Evolutionary conservation across 1,140 invertebrate genomes (phyloP), one percentile per base, ranked within the genome.

Genomic region (Chymomyza costata): DNA sequence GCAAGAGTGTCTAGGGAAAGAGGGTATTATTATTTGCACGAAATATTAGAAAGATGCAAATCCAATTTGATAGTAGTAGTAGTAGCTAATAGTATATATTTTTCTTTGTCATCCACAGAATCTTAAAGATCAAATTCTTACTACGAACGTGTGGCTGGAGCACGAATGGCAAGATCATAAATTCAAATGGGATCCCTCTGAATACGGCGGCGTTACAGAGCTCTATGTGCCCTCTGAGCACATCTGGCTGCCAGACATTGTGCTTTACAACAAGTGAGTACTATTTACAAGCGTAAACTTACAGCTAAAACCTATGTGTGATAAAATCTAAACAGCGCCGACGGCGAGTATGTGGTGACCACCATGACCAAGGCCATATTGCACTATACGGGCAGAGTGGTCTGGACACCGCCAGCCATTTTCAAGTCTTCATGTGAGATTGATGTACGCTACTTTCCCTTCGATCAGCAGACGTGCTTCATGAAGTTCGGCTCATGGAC

Each of bases 401-500:
- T 94, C 0, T 97, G 94, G 94, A 95, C 93, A n/a, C 94, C 94
- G 15, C 93, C 93, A 8, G 97, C 97, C 3, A 99, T 99, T 83
- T 99, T 98, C 86, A 99, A 99, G 86, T 98, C 96, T 8, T 98
- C 96, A 1, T 99, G 98, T 80, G 95, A 97, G 87, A 97, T 97
- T 50, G 96, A 98, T 85, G 96, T 99, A 1, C 90, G 94, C 37
- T 96, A 97, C 85, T 99, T 99, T 87, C 97, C 97, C 1, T 99
- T 98, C 84, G 97, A 98, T 87, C 93, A 98, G 74, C 97, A 99
- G 86, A 95, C 93, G 0, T 97, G 95, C 86, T 95, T 96, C 86
- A 94, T 97, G 92, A 97, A 97, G 80, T 97, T 97, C 80, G 97
- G 97, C 2, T 98, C 96, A 0, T 99, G 97, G 98, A 97, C 96